Conservation (phyloP, 2,797 vertebrate species). For the Chrosomus eos region DNA sequence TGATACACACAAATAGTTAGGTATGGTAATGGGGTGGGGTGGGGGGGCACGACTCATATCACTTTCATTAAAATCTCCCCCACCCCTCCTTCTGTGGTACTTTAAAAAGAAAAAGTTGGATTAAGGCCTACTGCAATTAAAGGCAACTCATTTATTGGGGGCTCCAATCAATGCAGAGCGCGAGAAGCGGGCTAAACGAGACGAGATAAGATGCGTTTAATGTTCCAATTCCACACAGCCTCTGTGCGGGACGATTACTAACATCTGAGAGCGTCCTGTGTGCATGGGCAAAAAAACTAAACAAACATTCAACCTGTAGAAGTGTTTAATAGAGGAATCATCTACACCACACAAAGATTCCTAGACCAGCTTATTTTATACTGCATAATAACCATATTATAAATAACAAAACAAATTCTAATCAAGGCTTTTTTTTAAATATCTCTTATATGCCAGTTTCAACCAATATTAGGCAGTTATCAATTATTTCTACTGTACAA, state of each 20-base stretch:
- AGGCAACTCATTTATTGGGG: conserved; percentile 53
- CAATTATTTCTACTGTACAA: not conserved
- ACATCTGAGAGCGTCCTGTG: conserved; percentile 40
- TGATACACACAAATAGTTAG: conserved; percentile 35
- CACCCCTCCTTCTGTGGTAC: conserved; percentile 27
- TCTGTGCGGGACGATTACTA: conserved; percentile 46
- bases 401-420: not conserved
- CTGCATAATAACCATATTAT: not conserved
- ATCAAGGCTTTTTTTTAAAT: not conserved
- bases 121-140: conserved; percentile 61
- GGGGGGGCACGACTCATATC: conserved; percentile 26
- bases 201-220: conserved; percentile 63
- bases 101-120: conserved; percentile 51
- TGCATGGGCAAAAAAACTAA: not conserved
- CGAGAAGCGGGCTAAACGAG: conserved; percentile 52
- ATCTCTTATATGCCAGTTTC: not conserved
- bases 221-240: conserved; percentile 48
- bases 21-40: conserved; percentile 5
- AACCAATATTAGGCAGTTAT: not conserved
- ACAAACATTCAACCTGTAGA: conserved; percentile 30
- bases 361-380: not conserved
- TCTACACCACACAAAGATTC: not conserved
- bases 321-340: conserved; percentile 11
- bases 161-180: conserved; percentile 58
- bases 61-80: conserved; percentile 51